Conservation (phyloP, 2,888 invertebrate genomes). For the Nomada ferruginata region DNA sequence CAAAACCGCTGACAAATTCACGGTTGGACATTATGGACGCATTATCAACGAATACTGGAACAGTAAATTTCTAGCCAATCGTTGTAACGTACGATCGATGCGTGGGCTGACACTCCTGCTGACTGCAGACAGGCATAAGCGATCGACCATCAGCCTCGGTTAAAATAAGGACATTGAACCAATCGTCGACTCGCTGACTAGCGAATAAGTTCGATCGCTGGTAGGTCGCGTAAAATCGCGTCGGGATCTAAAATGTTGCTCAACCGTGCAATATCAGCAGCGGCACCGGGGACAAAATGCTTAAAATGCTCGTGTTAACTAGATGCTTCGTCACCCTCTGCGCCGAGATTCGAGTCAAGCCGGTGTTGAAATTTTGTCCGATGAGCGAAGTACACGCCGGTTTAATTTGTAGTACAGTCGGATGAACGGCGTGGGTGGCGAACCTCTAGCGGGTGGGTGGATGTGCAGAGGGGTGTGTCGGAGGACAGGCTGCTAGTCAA, state of each 20-base stretch:
- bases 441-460: slow-evolving; percentile 1
- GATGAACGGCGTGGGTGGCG: slow-evolving; percentile 54
- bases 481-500: slow-evolving; percentile 62
- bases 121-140: background rate
- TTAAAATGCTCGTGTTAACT: slow-evolving; percentile 64
- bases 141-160: background rate
- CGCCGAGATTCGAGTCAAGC: slow-evolving; percentile 69
- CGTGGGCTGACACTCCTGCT: background rate
- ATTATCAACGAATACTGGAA: slow-evolving; percentile 38
- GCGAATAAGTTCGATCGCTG: background rate
- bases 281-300: slow-evolving; percentile 39
- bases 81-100: background rate
- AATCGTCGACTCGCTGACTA: too few relatives aligned
- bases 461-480: slow-evolving; percentile 16
- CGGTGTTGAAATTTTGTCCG: slow-evolving; percentile 73
- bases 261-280: slow-evolving; percentile 34
- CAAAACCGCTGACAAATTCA: slow-evolving; percentile 56
- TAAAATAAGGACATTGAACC: too few relatives aligned
- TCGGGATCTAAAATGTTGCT: slow-evolving; percentile 32
- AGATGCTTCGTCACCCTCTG: slow-evolving; percentile 72
- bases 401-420: slow-evolving; percentile 72
- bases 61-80: slow-evolving; percentile 18
- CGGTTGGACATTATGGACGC: slow-evolving; percentile 35
- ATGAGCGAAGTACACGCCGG: slow-evolving; percentile 72
- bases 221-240: background rate